Conservation (phyloP, 92 coral and sea anemone genomes). For the Parazoanthus darwini region DNA sequence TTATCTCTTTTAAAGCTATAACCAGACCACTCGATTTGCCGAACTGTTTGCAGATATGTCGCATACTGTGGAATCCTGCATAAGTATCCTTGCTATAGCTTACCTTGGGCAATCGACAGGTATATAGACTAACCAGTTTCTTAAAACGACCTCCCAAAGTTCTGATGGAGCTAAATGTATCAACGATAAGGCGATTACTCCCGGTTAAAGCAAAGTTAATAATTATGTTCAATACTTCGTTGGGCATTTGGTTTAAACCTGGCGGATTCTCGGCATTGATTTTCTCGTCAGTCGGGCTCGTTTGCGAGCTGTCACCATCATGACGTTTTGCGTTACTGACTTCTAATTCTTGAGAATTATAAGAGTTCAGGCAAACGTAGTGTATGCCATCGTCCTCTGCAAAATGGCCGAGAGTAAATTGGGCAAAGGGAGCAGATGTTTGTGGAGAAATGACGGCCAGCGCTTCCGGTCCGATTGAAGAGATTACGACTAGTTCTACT, state of each 20-base stretch:
- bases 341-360: too few relatives aligned
- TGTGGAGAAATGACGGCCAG: too few relatives aligned
- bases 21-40: conserved; percentile 36
- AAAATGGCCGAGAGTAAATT: too few relatives aligned
- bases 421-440: too few relatives aligned
- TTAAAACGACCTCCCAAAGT: not conserved
- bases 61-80: conserved; percentile 28
- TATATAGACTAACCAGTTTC: not conserved
- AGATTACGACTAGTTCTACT: too few relatives aligned
- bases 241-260: not conserved
- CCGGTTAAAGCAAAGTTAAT: conserved; percentile 1
- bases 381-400: too few relatives aligned
- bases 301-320: not conserved
- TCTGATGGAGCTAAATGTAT: not conserved
- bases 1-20: conserved; percentile 30
- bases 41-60: conserved; percentile 12
- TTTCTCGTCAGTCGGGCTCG: not conserved
- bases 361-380: too few relatives aligned
- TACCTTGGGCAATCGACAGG: conserved; percentile 1
- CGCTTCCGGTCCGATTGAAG: too few relatives aligned
- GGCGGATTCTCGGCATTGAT: not conserved
- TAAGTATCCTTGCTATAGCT: not conserved
- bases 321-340: too few relatives aligned
- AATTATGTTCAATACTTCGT: not conserved
- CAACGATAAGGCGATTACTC: not conserved